These are phyloP conservation scores for Salvelinus fontinalis DNA, from an alignment of 2,113 vertebrate species.

Conservation along the genomic window DNA sequence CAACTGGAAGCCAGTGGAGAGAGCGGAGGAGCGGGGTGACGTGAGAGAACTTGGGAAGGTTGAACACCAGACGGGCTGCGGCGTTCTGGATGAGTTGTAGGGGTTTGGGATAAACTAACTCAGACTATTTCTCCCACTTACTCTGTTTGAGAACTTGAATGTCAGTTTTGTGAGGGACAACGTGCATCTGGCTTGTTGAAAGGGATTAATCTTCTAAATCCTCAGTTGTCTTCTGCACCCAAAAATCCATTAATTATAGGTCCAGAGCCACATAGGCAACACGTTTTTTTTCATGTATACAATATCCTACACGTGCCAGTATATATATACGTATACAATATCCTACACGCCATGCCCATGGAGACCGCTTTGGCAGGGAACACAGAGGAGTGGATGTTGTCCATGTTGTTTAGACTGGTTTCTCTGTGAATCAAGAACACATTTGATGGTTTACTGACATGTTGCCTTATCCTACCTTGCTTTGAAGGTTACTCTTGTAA, in stretches of 20 bases:
- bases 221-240: no score
- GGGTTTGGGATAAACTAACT: no score
- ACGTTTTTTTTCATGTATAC: not conserved
- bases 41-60: no score
- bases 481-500: not conserved
- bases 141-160: not conserved
- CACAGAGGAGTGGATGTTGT: not conserved
- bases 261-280: not conserved
- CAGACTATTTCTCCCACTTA: no score
- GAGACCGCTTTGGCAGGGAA: not conserved
- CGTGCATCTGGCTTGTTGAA: not conserved
- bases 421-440: not conserved
- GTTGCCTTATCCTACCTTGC: not conserved
- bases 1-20: no score
- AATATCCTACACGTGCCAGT: not conserved
- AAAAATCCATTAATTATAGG: not conserved
- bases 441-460: not conserved
- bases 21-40: no score
- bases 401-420: not conserved
- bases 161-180: not conserved
- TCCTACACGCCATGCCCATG: not conserved
- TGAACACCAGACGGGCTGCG: no score
- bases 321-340: not conserved
- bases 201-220: not conserved
- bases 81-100: no score